A percentile compares a stretch with the other conserved stretches of the same genome.
phyloP scores from a whole-genome alignment of 2,797 vertebrate genomes.

The Megalops cyprinoides region DNA sequence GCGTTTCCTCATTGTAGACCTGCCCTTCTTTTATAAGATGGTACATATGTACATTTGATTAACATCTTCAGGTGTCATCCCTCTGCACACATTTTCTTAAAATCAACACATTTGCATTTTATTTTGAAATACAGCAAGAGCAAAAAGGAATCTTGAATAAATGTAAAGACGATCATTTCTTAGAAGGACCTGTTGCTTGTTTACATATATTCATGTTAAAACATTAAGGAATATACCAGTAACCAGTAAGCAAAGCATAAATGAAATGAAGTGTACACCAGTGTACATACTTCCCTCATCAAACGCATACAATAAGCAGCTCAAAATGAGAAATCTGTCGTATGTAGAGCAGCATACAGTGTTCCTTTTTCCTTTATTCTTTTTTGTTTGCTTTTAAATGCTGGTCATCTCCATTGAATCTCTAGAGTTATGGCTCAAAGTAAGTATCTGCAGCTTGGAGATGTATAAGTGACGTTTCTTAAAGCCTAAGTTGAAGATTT shows the following conservation, averaged over 20 bases:
- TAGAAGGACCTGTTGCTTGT: not conserved
- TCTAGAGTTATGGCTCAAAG: not conserved
- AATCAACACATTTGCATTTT: not conserved
- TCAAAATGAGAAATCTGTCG: not conserved
- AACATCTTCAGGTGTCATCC: not conserved
- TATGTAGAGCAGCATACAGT: not conserved
- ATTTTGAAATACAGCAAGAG: not conserved
- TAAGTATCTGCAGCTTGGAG: too few species aligned
- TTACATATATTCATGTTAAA: not conserved
- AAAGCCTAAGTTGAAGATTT: too few species aligned
- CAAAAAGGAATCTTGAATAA: not conserved
- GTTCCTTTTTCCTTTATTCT: not conserved
- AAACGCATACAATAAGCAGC: not conserved
- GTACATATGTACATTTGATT: not conserved
- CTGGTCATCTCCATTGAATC: not conserved
- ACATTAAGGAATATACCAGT: not conserved
- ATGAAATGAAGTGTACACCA: not conserved
- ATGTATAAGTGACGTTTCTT: too few species aligned
- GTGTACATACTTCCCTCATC: not conserved
- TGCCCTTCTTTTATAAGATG: not conserved
- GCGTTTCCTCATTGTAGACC: slow-evolving; percentile 31
- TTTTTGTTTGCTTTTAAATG: too few species aligned
- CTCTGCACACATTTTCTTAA: not conserved
- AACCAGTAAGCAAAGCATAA: not conserved
- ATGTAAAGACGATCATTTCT: not conserved